Conservation (phyloP, 2,797 vertebrate genomes). For the Parotocinclus haroldoi region DNA sequence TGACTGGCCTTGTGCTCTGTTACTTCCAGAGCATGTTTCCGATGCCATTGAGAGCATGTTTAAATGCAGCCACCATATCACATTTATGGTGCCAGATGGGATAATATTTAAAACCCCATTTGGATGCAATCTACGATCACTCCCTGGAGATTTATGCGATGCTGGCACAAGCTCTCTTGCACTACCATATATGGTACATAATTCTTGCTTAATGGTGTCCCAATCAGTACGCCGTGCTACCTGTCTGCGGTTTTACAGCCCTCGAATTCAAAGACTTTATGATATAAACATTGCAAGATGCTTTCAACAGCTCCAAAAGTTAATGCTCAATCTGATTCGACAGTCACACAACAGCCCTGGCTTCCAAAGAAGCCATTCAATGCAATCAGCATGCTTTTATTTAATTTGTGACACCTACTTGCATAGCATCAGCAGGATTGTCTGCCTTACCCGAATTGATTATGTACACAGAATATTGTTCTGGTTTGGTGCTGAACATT, state of each 20-base stretch:
- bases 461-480: neutral
- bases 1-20: slow-evolving; percentile 33
- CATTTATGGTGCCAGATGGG: slow-evolving; percentile 55
- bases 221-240: slow-evolving; percentile 35
- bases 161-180: slow-evolving; percentile 43
- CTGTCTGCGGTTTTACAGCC: slow-evolving; percentile 32
- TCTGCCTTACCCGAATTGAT: neutral
- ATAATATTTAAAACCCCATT: slow-evolving; percentile 71
- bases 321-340: slow-evolving; percentile 6
- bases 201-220: slow-evolving; percentile 59
- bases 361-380: neutral
- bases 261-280: slow-evolving; percentile 2
- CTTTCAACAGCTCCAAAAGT: slow-evolving; percentile 5
- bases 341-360: neutral
- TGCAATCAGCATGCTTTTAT: slow-evolving; percentile 20
- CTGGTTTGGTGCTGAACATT: neutral
- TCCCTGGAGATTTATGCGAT: slow-evolving; percentile 64
- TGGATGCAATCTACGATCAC: slow-evolving; percentile 65
- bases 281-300: neutral
- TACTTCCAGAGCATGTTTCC: slow-evolving; percentile 55
- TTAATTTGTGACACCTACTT: neutral
- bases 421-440: neutral
- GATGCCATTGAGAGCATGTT: slow-evolving; percentile 53
- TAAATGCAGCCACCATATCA: slow-evolving; percentile 45
- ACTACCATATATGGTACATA: slow-evolving; percentile 56